phyloP scores from a whole-genome alignment of 2,888 invertebrate species.

The Clistopyga incitator region DNA sequence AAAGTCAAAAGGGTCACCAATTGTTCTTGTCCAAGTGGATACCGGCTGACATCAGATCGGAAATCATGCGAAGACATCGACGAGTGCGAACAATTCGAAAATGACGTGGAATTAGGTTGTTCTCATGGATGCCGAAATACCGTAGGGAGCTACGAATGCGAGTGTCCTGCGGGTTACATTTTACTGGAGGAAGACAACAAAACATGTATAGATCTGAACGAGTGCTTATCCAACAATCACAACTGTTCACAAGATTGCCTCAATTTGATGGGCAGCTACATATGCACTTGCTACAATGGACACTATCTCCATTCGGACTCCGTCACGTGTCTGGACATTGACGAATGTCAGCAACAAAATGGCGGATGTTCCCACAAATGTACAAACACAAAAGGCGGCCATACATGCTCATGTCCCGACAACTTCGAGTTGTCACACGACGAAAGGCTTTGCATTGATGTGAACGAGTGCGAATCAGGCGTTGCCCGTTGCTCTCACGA shows the following conservation, averaged over 20 bases:
- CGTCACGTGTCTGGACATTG: constrained; percentile 80
- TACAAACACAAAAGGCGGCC: constrained; percentile 85
- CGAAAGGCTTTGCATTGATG: constrained; percentile 82
- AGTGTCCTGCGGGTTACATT: constrained; percentile 85
- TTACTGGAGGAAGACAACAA: constrained; percentile 80
- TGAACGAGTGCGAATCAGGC: constrained; percentile 83
- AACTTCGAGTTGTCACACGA: constrained; percentile 84
- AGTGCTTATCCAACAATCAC: constrained; percentile 79
- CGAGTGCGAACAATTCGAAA: constrained; percentile 81
- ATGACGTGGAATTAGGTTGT: constrained; percentile 80
- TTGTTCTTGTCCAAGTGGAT: constrained; percentile 86
- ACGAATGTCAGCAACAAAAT: constrained; percentile 80
- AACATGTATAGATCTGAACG: constrained; percentile 84
- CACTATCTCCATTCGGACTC: constrained; percentile 79
- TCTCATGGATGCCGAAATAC: constrained; percentile 85
- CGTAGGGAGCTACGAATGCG: constrained; percentile 85
- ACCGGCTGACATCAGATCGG: constrained; percentile 79
- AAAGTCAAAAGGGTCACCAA: constrained; percentile 81
- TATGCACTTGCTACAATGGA: constrained; percentile 80
- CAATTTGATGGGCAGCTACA: constrained; percentile 80
- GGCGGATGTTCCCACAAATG: constrained; percentile 86
- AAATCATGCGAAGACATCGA: constrained; percentile 82
- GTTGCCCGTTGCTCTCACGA: constrained; percentile 84
- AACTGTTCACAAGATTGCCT: constrained; percentile 79
- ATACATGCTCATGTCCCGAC: constrained; percentile 86